Evolutionary conservation across 2,888 invertebrate species (phyloP), one percentile per base, ranked within the genome.

Genomic region (Epinotia nisella): DNA sequence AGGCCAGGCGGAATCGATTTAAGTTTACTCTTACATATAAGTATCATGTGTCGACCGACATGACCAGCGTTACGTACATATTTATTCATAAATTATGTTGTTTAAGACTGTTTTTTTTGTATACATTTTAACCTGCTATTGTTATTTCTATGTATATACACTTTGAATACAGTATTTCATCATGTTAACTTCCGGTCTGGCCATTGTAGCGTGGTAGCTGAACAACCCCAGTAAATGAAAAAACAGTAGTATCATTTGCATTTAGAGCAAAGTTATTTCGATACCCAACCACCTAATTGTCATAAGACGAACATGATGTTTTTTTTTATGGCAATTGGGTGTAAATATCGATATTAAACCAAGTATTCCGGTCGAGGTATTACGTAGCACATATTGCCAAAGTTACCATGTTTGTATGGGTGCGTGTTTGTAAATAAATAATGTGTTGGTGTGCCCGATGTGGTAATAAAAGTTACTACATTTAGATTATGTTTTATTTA

Each of bases 391-490:
- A 56, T 58, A 61, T 74, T 62, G 71, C 76, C 75, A 76, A 74
- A 76, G 76, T 76, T 75, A 76, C 75, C 76, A 65, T 66, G 74
- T 75, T 56, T 71, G 53, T 45, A 41, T 64, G 49, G 69, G 45
- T 3, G 69, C 41, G 58, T 73, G 75, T 65, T 58, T 73, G 71
- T 75, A 74, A 71, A 75, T 76, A 74, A 51, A 70, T 55, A n/a
- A n/a, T n/a, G n/a, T 71, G 49, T 75, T 64, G 55, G 71, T 49
- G 21, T 69, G 59, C 13, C 10, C 51, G n/a, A 61, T 70, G 61
- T 71, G 70, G 61, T 74, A 73, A 71, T 70, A 75, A 75, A 72
- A 17, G 53, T 70, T 74, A 74, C 69, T 66, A 66, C 69, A 70
- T 17, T 39, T 15, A 45, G 17, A 56, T 49, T 3, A 29, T 72